Evolutionary conservation across 2,113 vertebrate genomes (phyloP), one percentile per base, ranked within the genome.

Genomic region (Onychostoma macrolepis): DNA sequence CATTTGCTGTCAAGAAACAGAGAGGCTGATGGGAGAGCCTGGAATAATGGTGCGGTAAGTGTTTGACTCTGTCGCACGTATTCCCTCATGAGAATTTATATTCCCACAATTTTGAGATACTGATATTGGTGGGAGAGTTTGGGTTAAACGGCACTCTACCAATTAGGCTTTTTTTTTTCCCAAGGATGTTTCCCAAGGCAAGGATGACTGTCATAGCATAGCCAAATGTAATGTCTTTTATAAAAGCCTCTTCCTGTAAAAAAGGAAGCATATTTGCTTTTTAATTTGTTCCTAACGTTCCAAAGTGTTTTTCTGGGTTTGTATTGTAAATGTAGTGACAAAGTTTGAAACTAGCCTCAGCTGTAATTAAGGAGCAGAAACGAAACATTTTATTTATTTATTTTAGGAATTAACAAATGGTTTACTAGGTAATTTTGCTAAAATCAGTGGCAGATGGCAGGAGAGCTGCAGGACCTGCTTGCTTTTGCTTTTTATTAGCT

Each of bases 41-140:
- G 93, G 95, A 96, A 96, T 96, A 96, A 96, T 95, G 95, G 95
- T 92, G 94, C 94, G 93, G 94, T 95, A 95, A 95, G 96, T 95
- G 94, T 96, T 80, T 89, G 95, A 95, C 95, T 88, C 96, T 93
- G 93, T 95, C 94, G 67, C 84, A 85, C 77, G 93, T 92, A 94
- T 95, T 96, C 96, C 95, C 95, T 95, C 95, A 94, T 92, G 95
- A 95, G 95, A 84, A 74, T 84, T 84, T 72, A 84, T 74, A 84
- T 84, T 84, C 83, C 94, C 93, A 91, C 88, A 91, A 89, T 90
- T 84, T 93, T 91, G 94, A 95, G 97, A 94, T 95, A 96, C 94
- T 96, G 96, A 97, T 96, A 96, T 95, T 94, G 96, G 93, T 88
- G 96, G 95, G 93, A 90, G 86, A 89, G 90, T 86, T 79, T 83